These are phyloP conservation scores for Peucedramus taeniatus DNA, from an alignment of 2,113 vertebrate genomes.

Conservation along the genomic window DNA sequence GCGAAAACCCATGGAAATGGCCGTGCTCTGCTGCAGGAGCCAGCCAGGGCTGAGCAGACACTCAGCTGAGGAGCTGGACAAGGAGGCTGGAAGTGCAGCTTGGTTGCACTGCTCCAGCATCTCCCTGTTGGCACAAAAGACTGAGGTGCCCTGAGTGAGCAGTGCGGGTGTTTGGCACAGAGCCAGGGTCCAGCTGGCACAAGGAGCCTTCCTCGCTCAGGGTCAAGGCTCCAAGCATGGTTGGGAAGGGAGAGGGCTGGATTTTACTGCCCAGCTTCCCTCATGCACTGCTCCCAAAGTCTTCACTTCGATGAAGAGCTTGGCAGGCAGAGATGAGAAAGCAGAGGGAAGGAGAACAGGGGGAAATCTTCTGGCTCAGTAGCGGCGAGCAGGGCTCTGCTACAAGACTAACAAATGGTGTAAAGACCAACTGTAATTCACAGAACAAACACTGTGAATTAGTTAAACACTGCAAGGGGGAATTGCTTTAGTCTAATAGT, in stretches of 20 bases:
- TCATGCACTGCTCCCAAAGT: neutral
- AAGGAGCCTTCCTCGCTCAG: fast-evolving
- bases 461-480: neutral
- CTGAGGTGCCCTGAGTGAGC: neutral
- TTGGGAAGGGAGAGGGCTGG: neutral
- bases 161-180: neutral
- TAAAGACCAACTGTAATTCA: neutral
- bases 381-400: neutral
- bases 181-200: neutral
- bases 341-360: neutral
- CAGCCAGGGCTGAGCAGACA: fast-evolving
- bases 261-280: neutral
- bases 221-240: neutral
- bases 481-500: neutral
- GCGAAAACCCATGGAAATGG: fast-evolving
- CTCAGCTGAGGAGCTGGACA: neutral
- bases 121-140: neutral
- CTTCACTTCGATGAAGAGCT: neutral
- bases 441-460: neutral
- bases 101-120: neutral
- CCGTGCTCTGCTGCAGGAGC: neutral
- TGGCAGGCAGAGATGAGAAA: neutral
- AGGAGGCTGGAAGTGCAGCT: neutral
- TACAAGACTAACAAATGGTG: neutral
- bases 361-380: neutral